Percentiles rank a stretch among this genome's conserved stretches.
phyloP scores from a whole-genome alignment of 2,113 vertebrate species.

The Zootoca vivipara region DNA sequence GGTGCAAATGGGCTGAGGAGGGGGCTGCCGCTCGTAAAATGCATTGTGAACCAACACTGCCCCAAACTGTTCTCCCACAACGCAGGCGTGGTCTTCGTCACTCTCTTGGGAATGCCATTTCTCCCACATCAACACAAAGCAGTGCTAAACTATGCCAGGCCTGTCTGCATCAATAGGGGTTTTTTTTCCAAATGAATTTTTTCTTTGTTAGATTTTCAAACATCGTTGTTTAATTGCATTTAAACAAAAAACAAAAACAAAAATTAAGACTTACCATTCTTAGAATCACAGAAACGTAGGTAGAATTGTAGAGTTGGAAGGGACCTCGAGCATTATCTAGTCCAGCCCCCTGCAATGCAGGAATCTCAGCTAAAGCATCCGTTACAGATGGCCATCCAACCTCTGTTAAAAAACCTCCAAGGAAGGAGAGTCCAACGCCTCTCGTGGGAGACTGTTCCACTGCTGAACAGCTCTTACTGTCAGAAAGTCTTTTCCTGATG shows the following conservation, averaged over 20 bases:
- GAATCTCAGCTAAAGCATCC: no score
- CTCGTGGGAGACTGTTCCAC: no score
- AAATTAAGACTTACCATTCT: constrained; percentile 65
- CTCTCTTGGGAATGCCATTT: neutral
- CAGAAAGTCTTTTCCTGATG: no score
- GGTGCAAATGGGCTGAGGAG: neutral
- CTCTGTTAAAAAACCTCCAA: no score
- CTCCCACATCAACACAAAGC: neutral
- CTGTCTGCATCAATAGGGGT: neutral
- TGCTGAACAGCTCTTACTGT: no score
- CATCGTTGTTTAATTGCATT: constrained; percentile 61
- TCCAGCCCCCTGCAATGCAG: no score
- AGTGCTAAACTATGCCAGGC: neutral
- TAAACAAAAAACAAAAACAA: constrained; percentile 43
- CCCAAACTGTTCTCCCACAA: neutral
- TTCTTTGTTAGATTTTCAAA: constrained; percentile 28
- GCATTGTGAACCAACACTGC: neutral
- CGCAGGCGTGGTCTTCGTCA: neutral
- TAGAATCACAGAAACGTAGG: no score
- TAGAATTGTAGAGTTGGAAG: no score
- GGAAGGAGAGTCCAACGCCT: no score
- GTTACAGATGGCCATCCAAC: no score
- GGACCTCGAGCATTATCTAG: no score
- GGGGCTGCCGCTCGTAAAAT: neutral
- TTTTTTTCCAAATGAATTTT: neutral